phyloP scores from a whole-genome alignment of 2,888 invertebrate genomes.

The Apocheima hispidaria region DNA sequence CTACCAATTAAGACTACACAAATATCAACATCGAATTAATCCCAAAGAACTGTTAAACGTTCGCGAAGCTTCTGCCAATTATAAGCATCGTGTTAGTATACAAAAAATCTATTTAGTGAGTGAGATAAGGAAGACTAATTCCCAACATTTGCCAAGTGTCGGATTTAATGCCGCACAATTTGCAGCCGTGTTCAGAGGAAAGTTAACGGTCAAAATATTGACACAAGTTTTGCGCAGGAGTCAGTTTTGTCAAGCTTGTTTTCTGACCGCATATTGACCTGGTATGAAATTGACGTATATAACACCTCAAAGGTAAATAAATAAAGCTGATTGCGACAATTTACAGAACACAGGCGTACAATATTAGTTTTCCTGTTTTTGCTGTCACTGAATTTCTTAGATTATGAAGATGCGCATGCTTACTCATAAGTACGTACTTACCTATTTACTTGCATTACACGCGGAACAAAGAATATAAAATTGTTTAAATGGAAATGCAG shows the following conservation, averaged over 20 bases:
- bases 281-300: constrained; percentile 37
- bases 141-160: constrained; percentile 21
- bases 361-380: constrained; percentile 30
- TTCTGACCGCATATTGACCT: constrained; percentile 12
- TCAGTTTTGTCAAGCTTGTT: constrained; percentile 32
- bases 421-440: neutral
- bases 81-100: constrained; percentile 22
- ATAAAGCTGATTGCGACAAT: constrained; percentile 17
- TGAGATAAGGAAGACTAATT: constrained; percentile 29
- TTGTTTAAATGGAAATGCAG: neutral
- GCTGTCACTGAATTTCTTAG: constrained; percentile 5
- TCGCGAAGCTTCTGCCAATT: constrained; percentile 32
- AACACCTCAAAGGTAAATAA: constrained; percentile 40
- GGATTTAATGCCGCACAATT: constrained; percentile 18
- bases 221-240: constrained; percentile 37
- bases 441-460: neutral
- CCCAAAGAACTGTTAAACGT: constrained; percentile 26
- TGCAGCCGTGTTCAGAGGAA: constrained; percentile 23
- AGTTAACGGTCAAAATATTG: constrained; percentile 43
- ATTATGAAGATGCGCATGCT: neutral
- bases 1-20: constrained; percentile 10
- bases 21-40: constrained; percentile 31
- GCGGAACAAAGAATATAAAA: neutral
- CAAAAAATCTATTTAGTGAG: constrained; percentile 22
- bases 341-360: constrained; percentile 2